Evolutionary conservation across 2,888 invertebrate species (phyloP).

Genomic region (Lepeophtheirus nordmannii): DNA sequence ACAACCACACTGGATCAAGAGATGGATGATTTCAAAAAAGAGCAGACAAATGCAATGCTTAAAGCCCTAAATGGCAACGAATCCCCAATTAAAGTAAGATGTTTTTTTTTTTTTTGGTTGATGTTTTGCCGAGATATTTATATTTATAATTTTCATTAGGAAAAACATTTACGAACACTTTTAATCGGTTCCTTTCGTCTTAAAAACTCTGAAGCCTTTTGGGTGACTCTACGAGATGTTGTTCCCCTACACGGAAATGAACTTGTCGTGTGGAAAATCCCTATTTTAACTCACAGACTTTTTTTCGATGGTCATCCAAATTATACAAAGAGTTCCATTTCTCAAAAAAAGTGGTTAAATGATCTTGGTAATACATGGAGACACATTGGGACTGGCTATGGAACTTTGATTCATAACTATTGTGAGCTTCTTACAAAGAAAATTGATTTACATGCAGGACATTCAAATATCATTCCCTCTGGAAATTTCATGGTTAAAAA

Average conservation of each 20-base stretch:
- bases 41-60: slow-evolving; percentile 10
- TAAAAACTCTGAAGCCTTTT: background rate
- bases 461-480: background rate
- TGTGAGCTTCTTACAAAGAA: background rate
- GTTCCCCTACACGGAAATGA: background rate
- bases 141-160: background rate
- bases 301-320: background rate
- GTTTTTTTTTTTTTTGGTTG: background rate
- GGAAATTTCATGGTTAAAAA: background rate
- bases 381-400: background rate
- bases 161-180: slow-evolving; percentile 4
- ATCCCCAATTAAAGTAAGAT: slow-evolving; percentile 6
- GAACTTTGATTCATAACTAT: background rate
- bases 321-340: background rate
- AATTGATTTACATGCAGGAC: background rate
- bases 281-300: background rate
- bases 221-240: background rate
- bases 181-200: background rate
- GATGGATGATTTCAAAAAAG: background rate
- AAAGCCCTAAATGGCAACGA: slow-evolving; percentile 5
- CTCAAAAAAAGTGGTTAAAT: background rate
- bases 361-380: background rate
- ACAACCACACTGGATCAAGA: background rate
- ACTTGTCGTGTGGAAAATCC: background rate
- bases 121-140: background rate